These are phyloP conservation scores for Stichopus horrens DNA, from an alignment of 53 echinoderm and acorn worm genomes.

Conservation along the genomic window DNA sequence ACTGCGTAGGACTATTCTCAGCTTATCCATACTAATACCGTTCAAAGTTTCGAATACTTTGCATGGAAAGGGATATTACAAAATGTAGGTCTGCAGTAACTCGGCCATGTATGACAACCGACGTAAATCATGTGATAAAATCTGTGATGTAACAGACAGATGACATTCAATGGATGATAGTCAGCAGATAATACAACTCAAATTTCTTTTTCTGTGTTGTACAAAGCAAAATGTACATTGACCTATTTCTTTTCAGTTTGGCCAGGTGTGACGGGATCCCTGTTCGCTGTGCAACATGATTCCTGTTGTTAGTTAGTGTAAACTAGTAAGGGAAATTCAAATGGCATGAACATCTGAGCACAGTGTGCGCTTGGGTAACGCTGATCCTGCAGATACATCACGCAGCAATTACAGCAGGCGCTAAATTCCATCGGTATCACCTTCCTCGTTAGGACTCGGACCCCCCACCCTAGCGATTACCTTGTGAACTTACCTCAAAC, in stretches of 20 bases:
- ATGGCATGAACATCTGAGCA: not conserved
- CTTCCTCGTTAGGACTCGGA: not conserved
- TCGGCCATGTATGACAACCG: too few relatives aligned
- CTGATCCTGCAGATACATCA: not conserved
- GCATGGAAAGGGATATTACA: too few relatives aligned
- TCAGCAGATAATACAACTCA: too few relatives aligned
- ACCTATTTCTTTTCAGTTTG: not conserved
- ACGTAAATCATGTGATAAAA: too few relatives aligned
- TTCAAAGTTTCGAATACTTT: too few relatives aligned
- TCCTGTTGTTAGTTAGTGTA: not conserved
- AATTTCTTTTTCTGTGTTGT: too few relatives aligned
- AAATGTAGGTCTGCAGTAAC: too few relatives aligned
- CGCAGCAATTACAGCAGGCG: not conserved
- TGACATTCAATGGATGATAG: too few relatives aligned
- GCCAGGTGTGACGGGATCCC: not conserved
- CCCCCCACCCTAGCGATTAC: constrained; percentile 1
- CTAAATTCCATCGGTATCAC: constrained; percentile 2
- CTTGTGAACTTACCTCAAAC: constrained; percentile 2
- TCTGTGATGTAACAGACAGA: too few relatives aligned
- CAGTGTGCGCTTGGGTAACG: not conserved
- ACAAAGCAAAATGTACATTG: not conserved
- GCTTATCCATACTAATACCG: too few relatives aligned
- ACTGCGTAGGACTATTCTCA: too few relatives aligned
- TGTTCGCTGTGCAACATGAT: not conserved
- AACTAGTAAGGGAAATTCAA: not conserved